Evolutionary conservation across 2,797 vertebrate genomes (phyloP).

Genomic region (Sitta carolinensis): DNA sequence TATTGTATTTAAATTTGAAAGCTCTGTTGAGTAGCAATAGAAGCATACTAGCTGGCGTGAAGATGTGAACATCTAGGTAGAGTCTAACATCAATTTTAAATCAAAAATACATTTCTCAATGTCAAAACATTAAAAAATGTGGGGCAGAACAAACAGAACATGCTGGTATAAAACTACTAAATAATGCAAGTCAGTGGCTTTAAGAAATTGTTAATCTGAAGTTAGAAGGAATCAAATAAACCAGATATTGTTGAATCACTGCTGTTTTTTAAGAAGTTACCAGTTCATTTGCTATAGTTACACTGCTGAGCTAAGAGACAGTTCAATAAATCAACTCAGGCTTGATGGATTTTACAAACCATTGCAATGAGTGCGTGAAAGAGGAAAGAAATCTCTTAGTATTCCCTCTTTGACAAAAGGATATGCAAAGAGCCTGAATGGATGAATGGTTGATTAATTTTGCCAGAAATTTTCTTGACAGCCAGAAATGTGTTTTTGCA

Average conservation of each 20-base stretch:
- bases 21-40: neutral
- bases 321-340: slow-evolving; percentile 99
- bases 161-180: neutral
- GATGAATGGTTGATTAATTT: slow-evolving; percentile 99
- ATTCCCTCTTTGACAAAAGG: slow-evolving; percentile 97
- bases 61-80: neutral
- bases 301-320: slow-evolving; percentile 99
- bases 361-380: slow-evolving; percentile 90
- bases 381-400: slow-evolving; percentile 93
- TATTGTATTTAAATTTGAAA: slow-evolving; percentile 3
- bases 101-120: neutral
- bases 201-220: slow-evolving; percentile 66
- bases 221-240: slow-evolving; percentile 76
- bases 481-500: slow-evolving; percentile 97
- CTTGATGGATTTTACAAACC: slow-evolving; percentile 99
- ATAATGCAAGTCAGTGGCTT: neutral
- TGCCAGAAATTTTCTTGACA: slow-evolving; percentile 96
- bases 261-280: slow-evolving; percentile 86
- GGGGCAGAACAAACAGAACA: neutral
- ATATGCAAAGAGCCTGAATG: slow-evolving; percentile 99
- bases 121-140: neutral
- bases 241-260: slow-evolving; percentile 78
- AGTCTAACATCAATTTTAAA: neutral
- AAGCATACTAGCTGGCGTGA: neutral
- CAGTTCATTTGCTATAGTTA: slow-evolving; percentile 99